These are phyloP conservation scores for Odontophorus gujanensis DNA, from an alignment of 2,113 vertebrate species.

Conservation along the genomic window DNA sequence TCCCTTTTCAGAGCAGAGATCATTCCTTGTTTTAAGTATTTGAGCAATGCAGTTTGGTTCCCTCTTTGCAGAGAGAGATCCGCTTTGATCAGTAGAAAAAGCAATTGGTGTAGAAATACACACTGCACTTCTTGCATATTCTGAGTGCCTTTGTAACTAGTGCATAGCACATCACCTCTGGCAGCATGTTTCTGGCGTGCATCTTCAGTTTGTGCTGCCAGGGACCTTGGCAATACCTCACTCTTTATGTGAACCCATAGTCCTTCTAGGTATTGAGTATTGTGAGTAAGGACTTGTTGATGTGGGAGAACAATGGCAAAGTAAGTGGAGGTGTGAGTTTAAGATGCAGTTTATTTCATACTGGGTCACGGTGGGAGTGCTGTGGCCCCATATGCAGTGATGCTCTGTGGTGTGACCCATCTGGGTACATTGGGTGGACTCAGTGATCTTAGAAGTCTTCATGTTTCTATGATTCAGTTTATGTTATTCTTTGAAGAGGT, in stretches of 20 bases:
- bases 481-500: not conserved
- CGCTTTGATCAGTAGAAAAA: conserved; percentile 10
- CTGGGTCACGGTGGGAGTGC: not conserved
- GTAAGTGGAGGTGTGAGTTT: not conserved
- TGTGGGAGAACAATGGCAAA: not conserved
- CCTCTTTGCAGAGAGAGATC: not conserved
- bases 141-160: not conserved
- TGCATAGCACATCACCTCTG: not conserved
- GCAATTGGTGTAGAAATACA: not conserved
- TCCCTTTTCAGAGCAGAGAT: not conserved
- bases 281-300: not conserved
- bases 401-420: not conserved
- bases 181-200: not conserved
- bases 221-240: not conserved
- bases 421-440: not conserved
- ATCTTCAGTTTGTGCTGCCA: conserved; percentile 8
- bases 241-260: not conserved
- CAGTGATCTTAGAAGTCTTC: no score
- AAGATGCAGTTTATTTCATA: not conserved
- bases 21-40: not conserved
- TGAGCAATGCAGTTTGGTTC: not conserved
- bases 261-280: not conserved
- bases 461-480: not conserved
- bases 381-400: not conserved
- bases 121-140: not conserved